phyloP scores from a whole-genome alignment of 2,113 vertebrate species.

The Sylvia atricapilla region DNA sequence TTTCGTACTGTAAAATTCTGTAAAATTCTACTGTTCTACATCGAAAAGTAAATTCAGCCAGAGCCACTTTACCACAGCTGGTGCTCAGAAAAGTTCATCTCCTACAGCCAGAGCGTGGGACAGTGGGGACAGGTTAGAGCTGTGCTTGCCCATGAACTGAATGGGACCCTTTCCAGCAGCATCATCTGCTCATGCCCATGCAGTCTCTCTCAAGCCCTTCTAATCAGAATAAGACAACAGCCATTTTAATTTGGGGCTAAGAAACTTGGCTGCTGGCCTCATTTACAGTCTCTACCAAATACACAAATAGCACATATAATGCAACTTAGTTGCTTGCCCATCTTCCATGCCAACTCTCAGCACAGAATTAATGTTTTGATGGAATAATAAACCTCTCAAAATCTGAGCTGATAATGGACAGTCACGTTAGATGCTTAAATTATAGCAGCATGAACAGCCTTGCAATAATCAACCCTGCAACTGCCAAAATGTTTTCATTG shows the following conservation, averaged over 20 bases:
- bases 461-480: neutral
- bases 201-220: neutral
- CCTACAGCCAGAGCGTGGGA: neutral
- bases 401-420: constrained; percentile 64
- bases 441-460: constrained; percentile 16
- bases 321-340: neutral
- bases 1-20: too few species aligned
- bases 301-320: neutral
- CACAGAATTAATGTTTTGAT: constrained; percentile 37
- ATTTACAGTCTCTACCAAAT: neutral
- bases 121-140: neutral
- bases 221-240: neutral
- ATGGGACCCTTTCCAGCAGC: neutral
- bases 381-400: constrained; percentile 60
- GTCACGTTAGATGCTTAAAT: constrained; percentile 43
- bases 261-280: neutral
- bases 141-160: neutral
- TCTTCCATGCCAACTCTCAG: neutral
- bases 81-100: neutral
- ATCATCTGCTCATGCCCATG: neutral
- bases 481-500: constrained; percentile 59
- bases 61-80: neutral
- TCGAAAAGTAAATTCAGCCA: neutral
- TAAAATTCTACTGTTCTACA: neutral
- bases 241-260: neutral